A percentile compares a stretch with the other conserved stretches of the same genome.
Conservation (phyloP, 2,113 vertebrate species). For the Microcebus griseorufus region DNA sequence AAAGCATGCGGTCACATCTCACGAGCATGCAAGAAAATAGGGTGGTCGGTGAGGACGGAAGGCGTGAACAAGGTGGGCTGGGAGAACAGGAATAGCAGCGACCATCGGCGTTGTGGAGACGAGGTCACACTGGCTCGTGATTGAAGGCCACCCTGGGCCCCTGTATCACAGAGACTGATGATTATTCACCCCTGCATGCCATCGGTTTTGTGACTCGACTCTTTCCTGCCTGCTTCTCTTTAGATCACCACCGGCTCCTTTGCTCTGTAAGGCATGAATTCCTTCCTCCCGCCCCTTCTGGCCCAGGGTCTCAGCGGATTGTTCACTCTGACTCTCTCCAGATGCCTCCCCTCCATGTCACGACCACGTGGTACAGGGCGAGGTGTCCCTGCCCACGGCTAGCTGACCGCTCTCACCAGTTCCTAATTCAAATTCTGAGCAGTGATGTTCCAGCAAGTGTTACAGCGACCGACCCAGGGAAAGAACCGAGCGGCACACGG, state of each 20-base stretch:
- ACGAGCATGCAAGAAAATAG: neutral
- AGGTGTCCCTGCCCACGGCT: neutral
- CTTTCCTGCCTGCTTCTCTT: no score
- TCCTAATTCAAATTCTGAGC: neutral
- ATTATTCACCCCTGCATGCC: accelerated
- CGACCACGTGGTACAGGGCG: accelerated
- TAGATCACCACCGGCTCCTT: neutral
- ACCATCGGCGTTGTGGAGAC: neutral
- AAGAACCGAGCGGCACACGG: no score
- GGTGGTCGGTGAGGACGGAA: neutral
- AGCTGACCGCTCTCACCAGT: no score
- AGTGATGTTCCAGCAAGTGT: no score
- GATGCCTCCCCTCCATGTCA: neutral
- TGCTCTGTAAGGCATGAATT: accelerated
- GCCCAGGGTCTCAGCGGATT: accelerated
- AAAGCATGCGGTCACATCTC: neutral
- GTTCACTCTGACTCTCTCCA: accelerated
- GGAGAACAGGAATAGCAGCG: neutral
- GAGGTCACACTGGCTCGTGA: neutral
- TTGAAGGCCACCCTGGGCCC: neutral
- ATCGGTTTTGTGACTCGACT: neutral
- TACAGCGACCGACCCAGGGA: no score
- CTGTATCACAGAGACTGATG: neutral
- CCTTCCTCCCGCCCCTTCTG: neutral
- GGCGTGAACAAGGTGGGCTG: neutral